These are phyloP conservation scores for Therioaphis trifolii DNA, from an alignment of 2,888 invertebrate species.

Conservation along the genomic window DNA sequence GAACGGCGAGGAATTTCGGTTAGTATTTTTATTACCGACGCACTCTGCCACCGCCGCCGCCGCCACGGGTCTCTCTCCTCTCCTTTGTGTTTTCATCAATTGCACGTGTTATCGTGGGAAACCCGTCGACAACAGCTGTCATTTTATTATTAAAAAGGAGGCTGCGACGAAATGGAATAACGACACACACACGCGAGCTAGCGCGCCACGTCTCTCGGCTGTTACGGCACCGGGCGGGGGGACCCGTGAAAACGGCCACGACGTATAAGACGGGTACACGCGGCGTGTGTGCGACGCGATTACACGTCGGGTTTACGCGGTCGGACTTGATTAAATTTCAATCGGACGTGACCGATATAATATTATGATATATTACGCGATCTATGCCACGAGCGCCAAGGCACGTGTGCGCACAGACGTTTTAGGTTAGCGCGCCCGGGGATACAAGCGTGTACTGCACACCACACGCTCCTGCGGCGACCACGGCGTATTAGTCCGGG, in stretches of 20 bases:
- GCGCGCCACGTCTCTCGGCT: background rate
- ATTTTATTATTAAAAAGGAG: slow-evolving; percentile 15
- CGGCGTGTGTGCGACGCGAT: background rate
- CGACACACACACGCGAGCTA: too few species aligned
- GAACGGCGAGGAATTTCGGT: background rate
- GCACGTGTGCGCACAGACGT: too few species aligned
- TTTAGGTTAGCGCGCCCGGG: too few species aligned
- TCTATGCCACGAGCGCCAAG: too few species aligned
- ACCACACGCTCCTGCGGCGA: too few species aligned
- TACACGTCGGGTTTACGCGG: background rate
- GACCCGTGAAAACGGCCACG: background rate
- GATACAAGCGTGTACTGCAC: too few species aligned
- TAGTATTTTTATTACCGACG: background rate
- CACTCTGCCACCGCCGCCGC: too few species aligned
- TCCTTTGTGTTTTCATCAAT: slow-evolving; percentile 2
- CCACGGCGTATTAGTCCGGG: too few species aligned
- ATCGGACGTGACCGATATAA: background rate
- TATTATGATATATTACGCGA: too few species aligned
- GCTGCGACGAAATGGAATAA: background rate
- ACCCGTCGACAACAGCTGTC: slow-evolving; percentile 11
- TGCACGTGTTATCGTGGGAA: slow-evolving; percentile 52
- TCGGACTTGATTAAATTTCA: background rate
- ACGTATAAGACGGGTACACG: too few species aligned
- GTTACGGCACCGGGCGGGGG: background rate
- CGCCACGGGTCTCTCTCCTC: background rate